A percentile compares a stretch with the other conserved stretches of the same genome.
phyloP scores from a whole-genome alignment of 2,797 vertebrate species.

The Rachycentron canadum region DNA sequence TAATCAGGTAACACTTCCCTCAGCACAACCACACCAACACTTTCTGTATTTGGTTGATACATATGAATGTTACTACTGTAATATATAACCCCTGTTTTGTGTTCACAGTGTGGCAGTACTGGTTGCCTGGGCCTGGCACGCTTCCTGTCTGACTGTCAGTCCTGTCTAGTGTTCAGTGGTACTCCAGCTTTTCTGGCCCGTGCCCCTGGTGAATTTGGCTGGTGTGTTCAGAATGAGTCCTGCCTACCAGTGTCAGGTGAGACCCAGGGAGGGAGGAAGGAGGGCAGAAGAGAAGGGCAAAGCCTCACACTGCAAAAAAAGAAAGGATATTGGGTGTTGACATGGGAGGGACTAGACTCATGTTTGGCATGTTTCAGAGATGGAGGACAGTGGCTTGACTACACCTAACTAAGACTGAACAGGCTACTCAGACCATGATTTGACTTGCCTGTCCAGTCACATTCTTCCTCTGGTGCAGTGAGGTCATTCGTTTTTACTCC shows the following conservation, averaged over 20 bases:
- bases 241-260: constrained; percentile 93
- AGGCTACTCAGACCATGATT: constrained; percentile 52
- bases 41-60: background rate
- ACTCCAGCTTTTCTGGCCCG: constrained; percentile 84
- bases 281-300: constrained; percentile 57
- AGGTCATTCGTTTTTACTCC: constrained; percentile 59
- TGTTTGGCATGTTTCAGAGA: constrained; percentile 59
- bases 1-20: constrained; percentile 83
- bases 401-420: constrained; percentile 53
- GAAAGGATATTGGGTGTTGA: constrained; percentile 60
- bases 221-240: constrained; percentile 96
- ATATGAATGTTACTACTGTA: background rate
- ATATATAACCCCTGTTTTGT: constrained; percentile 30
- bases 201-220: constrained; percentile 90
- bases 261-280: constrained; percentile 77
- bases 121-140: constrained; percentile 92
- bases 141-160: constrained; percentile 93
- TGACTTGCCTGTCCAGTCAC: constrained; percentile 56
- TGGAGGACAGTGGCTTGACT: constrained; percentile 58
- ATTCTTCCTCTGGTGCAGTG: constrained; percentile 34
- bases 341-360: constrained; percentile 68
- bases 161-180: constrained; percentile 92
- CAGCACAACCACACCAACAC: background rate
- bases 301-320: constrained; percentile 19
- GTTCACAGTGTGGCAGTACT: constrained; percentile 89